Conservation (phyloP, 1,140 invertebrate genomes). For the Drosophila asahinai region DNA sequence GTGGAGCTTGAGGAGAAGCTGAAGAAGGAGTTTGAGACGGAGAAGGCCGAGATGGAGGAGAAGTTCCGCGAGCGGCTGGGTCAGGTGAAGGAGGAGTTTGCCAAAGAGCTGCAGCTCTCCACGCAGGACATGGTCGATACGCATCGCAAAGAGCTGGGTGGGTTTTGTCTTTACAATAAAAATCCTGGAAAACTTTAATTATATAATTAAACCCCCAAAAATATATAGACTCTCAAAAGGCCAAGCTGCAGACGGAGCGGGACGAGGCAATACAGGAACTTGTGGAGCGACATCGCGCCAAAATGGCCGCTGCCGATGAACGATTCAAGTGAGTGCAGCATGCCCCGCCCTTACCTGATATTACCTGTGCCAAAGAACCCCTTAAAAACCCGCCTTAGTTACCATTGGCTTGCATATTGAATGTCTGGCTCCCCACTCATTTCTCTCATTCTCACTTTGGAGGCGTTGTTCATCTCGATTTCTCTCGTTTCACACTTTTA, state of each 20-base stretch:
- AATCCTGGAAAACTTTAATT: not conserved
- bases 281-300: slow-evolving; percentile 86
- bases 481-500: slow-evolving; percentile 48
- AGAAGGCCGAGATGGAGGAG: slow-evolving; percentile 83
- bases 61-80: slow-evolving; percentile 77
- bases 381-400: not conserved
- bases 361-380: not conserved
- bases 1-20: slow-evolving; percentile 66
- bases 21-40: slow-evolving; percentile 71
- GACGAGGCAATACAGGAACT: slow-evolving; percentile 86
- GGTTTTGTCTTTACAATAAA: not conserved
- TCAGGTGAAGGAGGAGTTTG: slow-evolving; percentile 84
- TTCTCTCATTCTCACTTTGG: slow-evolving; percentile 23
- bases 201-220: not conserved
- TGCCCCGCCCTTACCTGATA: not conserved
- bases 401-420: slow-evolving; percentile 23
- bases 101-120: slow-evolving; percentile 73
- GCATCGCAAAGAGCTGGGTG: slow-evolving; percentile 88
- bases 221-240: slow-evolving; percentile 86
- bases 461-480: slow-evolving; percentile 24
- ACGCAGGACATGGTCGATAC: slow-evolving; percentile 86
- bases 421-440: slow-evolving; percentile 30
- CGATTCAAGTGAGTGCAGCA: slow-evolving; percentile 78
- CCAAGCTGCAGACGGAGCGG: slow-evolving; percentile 86
- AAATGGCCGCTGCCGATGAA: slow-evolving; percentile 85